Evolutionary conservation across 2,797 vertebrate species (phyloP).

Genomic region (Cichlasoma orientale): DNA sequence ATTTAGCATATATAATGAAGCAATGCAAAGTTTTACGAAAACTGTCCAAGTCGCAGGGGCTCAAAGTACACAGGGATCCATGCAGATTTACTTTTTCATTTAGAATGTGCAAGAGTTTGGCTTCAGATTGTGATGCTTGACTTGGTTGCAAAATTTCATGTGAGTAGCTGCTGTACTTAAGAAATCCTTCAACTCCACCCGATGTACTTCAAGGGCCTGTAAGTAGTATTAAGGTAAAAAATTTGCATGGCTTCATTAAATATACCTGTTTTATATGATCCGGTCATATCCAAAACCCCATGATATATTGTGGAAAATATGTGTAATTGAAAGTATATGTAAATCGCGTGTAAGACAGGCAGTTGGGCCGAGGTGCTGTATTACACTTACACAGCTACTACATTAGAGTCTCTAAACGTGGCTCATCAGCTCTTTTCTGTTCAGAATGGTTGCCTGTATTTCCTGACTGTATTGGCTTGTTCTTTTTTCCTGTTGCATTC

Average conservation of each 20-base stretch:
- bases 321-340: not conserved
- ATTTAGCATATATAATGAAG: too few species aligned
- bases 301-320: not conserved
- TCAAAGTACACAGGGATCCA: not conserved
- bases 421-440: not conserved
- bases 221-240: not conserved
- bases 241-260: not conserved
- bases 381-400: not conserved
- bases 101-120: not conserved
- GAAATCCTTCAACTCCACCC: not conserved
- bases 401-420: not conserved
- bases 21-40: too few species aligned
- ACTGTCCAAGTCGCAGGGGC: not conserved
- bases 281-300: not conserved
- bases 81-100: not conserved
- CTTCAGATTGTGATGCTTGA: not conserved
- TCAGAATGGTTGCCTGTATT: not conserved
- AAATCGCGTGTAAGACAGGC: not conserved
- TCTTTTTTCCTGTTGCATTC: slow-evolving; percentile 7
- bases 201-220: too few species aligned
- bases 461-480: not conserved
- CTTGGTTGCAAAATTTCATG: not conserved
- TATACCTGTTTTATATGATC: not conserved
- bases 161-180: not conserved
- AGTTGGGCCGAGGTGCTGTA: not conserved